A percentile compares a stretch with the other conserved stretches of the same genome.
These are phyloP conservation scores for Microctonus aethiopoides DNA, from an alignment of 2,888 invertebrate species.

Conservation along the genomic window DNA sequence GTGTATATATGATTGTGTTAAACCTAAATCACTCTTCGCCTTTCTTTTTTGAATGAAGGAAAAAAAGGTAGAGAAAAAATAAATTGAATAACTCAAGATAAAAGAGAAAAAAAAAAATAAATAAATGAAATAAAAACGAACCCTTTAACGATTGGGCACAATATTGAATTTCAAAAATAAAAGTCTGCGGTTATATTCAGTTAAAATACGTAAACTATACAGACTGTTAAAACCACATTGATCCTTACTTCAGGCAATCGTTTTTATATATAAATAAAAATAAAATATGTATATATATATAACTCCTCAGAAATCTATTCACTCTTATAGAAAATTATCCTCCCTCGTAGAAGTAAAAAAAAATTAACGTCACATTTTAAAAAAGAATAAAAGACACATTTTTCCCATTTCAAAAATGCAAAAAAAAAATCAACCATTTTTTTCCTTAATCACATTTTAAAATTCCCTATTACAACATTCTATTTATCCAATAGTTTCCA, in stretches of 20 bases:
- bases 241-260: constrained; percentile 7
- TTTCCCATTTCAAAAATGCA: not conserved
- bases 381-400: not conserved
- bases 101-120: not conserved
- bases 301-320: not conserved
- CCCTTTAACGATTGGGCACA: constrained; percentile 15
- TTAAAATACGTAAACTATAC: not conserved
- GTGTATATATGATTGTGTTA: not conserved
- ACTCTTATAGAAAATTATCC: not conserved
- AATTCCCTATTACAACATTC: too few species aligned
- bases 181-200: constrained; percentile 10
- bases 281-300: too few species aligned
- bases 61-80: not conserved
- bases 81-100: not conserved
- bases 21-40: constrained; percentile 1
- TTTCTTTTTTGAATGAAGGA: not conserved
- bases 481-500: too few species aligned
- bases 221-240: not conserved
- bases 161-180: constrained; percentile 29
- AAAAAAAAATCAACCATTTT: not conserved
- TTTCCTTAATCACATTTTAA: not conserved
- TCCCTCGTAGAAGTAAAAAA: not conserved
- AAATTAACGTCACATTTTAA: not conserved
- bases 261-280: too few species aligned
- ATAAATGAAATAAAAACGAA: constrained; percentile 7